Percentiles rank a stretch among this genome's conserved stretches.
These are phyloP conservation scores for Pogonus chalceus DNA, from an alignment of 1,140 invertebrate species.

Conservation along the genomic window DNA sequence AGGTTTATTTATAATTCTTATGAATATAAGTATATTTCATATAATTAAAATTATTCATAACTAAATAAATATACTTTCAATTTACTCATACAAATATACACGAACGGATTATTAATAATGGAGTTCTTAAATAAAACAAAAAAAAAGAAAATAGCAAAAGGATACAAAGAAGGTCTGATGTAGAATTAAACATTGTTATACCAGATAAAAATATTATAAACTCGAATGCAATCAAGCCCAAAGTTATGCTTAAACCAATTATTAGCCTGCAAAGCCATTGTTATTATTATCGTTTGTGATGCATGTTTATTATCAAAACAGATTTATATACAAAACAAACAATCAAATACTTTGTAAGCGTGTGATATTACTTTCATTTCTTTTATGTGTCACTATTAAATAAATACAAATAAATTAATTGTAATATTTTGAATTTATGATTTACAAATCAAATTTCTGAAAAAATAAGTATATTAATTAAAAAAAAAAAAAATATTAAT, in stretches of 20 bases:
- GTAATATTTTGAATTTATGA: constrained; percentile 5
- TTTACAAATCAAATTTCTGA: no score
- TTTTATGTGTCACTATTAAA: background rate
- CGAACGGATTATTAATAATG: background rate
- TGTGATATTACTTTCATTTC: background rate
- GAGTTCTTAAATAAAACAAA: constrained; percentile 11
- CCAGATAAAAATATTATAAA: constrained; percentile 50
- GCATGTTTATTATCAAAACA: no score
- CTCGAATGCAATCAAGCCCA: constrained; percentile 48
- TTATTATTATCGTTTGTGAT: no score
- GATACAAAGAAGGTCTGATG: constrained; percentile 54
- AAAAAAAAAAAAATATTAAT: constrained; percentile 3
- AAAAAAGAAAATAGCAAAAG: no score
- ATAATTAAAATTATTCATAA: background rate
- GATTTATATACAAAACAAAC: constrained; percentile 8
- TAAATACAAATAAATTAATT: constrained; percentile 7
- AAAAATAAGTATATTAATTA: no score
- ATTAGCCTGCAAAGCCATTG: constrained; percentile 38
- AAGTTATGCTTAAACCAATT: constrained; percentile 38
- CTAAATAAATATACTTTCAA: background rate
- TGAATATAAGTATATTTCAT: no score
- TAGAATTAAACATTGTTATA: constrained; percentile 53
- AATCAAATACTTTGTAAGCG: background rate
- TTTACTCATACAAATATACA: background rate
- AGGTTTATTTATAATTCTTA: no score